Base-by-base conservation (phyloP, 1,140 invertebrate genomes). In the Oryzaephilus surinamensis region DNA sequence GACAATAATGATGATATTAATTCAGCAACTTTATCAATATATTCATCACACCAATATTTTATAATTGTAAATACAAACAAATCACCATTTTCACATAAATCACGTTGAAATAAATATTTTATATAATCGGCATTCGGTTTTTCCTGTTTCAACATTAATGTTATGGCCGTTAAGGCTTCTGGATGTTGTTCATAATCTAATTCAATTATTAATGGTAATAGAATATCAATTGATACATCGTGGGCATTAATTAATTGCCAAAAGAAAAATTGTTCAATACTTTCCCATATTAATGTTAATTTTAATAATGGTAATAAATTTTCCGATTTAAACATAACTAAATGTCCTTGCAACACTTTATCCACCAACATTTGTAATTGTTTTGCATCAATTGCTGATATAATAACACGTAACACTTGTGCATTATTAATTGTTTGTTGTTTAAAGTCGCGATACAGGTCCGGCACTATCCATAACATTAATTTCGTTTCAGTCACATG, bases 221-320 rank as follows among this genome's bases (percentile, higher is more conserved):
- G 77, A 54, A 84, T 79, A 54, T 94, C 86, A 4, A 95, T 74
- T 7, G 86, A 81, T 54, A 96, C 86, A 60, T 92, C 86, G 56
- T 97, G 93, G 26, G 91, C 90, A 45, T 82, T 77, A 23, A 96
- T 75, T 19, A 98, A 69, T 65, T 96, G 90, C 94, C 94, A 98
- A 6, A 97, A 72, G 58, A 90, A 96, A 57, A 89, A 86, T 58
- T 98, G 94, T 62, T 97, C 94, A 51, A 94, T 90, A 2, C 91
- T 95, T 62, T 97, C 93, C 91, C 93, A 98, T 36, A 77, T 74
- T 33, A 97, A 67, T 57, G 86, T 96, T 7, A 83, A 80, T 47
- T 80, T 85, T 55, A 85, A 55, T 57, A 87, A 69, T 19, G 71
- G 66, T 19, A 76, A 72, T 17, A 87, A 69, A 14, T 76, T 77